These are phyloP conservation scores for Marmota monax DNA, from an alignment of 2,113 vertebrate genomes.

Conservation along the genomic window DNA sequence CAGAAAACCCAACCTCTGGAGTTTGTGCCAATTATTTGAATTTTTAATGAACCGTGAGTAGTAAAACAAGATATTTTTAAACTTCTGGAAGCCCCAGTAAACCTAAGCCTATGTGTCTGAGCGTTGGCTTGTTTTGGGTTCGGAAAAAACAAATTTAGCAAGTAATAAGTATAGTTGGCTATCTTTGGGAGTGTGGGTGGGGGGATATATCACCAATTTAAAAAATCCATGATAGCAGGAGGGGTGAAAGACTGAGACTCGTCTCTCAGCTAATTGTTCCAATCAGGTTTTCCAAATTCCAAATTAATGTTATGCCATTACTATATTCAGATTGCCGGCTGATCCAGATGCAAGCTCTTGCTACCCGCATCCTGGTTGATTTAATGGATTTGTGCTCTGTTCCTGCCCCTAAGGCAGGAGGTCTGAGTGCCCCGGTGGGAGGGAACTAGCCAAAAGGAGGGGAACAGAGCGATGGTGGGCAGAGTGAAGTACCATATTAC, in stretches of 20 bases:
- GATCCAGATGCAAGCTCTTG: neutral
- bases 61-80: constrained; percentile 5
- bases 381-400: neutral
- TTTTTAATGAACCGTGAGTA: constrained; percentile 43
- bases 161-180: neutral
- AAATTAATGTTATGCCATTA: neutral
- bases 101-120: neutral
- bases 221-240: neutral
- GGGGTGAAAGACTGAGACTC: neutral
- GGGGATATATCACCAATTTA: neutral
- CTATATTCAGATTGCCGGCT: constrained; percentile 36
- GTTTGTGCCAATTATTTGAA: constrained; percentile 26
- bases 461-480: neutral
- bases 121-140: neutral
- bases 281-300: neutral
- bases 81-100: neutral
- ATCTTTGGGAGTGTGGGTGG: neutral
- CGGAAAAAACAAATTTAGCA: neutral
- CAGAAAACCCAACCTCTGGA: neutral
- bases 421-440: neutral
- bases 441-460: neutral
- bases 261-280: constrained; percentile 46
- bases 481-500: neutral
- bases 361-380: neutral
- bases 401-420: neutral